Conservation (phyloP, 2,888 invertebrate species). For the Baccha elongata region DNA sequence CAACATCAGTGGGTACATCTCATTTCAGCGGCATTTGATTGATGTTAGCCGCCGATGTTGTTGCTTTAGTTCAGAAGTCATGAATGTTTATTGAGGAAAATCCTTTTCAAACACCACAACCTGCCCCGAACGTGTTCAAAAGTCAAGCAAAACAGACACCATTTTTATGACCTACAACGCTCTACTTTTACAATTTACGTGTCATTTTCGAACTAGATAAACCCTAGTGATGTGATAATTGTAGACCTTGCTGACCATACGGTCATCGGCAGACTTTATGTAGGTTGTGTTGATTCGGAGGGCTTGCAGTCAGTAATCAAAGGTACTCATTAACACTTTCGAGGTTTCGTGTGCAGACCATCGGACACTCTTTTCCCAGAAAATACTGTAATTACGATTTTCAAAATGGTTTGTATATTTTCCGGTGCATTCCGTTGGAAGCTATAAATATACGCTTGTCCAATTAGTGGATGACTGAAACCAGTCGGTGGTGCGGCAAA, state of each 20-base stretch:
- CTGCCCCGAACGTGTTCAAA: constrained; percentile 37
- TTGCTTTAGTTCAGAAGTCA: constrained; percentile 31
- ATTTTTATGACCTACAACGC: constrained; percentile 37
- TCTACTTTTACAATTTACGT: constrained; percentile 19
- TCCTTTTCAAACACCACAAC: constrained; percentile 34
- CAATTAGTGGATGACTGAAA: constrained; percentile 66
- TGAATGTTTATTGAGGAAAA: neutral
- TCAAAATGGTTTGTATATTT: constrained; percentile 44
- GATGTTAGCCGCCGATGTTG: constrained; percentile 44
- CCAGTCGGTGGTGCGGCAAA: constrained; percentile 40
- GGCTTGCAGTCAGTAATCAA: constrained; percentile 37
- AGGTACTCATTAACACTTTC: constrained; percentile 66
- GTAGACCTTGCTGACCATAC: constrained; percentile 24
- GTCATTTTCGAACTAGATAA: constrained; percentile 52
- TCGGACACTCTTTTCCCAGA: constrained; percentile 28
- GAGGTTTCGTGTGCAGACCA: constrained; percentile 30
- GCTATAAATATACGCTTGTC: constrained; percentile 25
- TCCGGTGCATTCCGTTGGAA: constrained; percentile 36
- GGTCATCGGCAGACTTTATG: constrained; percentile 18
- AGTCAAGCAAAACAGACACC: constrained; percentile 50
- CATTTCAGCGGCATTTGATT: constrained; percentile 14
- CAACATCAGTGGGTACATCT: neutral
- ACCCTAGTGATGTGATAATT: constrained; percentile 65
- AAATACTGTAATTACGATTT: constrained; percentile 60
- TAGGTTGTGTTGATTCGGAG: constrained; percentile 46